Base-by-base conservation (phyloP, 2,888 invertebrate species). In the Hedychridium roseum region DNA sequence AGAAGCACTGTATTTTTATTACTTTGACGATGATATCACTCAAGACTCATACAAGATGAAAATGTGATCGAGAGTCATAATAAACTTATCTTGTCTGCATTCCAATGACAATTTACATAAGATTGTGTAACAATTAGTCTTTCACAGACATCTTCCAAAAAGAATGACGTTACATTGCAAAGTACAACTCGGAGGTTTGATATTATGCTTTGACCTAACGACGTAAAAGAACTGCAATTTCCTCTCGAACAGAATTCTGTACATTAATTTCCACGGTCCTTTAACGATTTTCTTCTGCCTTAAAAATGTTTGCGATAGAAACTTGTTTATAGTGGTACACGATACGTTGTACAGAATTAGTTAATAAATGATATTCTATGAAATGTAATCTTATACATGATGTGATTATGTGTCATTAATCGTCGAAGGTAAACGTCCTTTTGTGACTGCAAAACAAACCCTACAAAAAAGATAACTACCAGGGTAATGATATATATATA, bases 321-420 rank as follows among this genome's bases (percentile, higher is more conserved):
- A 64, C 54, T 51, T 64, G 59, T 65, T 64, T 55, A 65, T 56
- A 60, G 57, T 53, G 54, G 55, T 67, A 67, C 67, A 62, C 50
- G 54, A 61, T 44, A 49, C 57, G 66, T 57, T 65, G 65, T 65
- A 65, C 67, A 67, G 55, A 60, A 59, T 55, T 60, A 59, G 62
- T 34, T 53, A 50, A 61, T 60, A 60, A 64, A 62, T 66, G 39
- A 50, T n/a, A n/a, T n/a, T n/a, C n/a, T n/a, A n/a, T n/a, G n/a
- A n/a, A n/a, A n/a, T n/a, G n/a, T n/a, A n/a, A n/a, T n/a, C n/a
- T n/a, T n/a, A n/a, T n/a, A n/a, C n/a, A n/a, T n/a, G n/a, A n/a
- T n/a, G n/a, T n/a, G n/a, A n/a, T n/a, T n/a, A n/a, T n/a, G n/a
- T n/a, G n/a, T n/a, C n/a, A n/a, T n/a, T n/a, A n/a, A n/a, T n/a